phyloP scores from a whole-genome alignment of 2,113 vertebrate species.

The Scomber japonicus region DNA sequence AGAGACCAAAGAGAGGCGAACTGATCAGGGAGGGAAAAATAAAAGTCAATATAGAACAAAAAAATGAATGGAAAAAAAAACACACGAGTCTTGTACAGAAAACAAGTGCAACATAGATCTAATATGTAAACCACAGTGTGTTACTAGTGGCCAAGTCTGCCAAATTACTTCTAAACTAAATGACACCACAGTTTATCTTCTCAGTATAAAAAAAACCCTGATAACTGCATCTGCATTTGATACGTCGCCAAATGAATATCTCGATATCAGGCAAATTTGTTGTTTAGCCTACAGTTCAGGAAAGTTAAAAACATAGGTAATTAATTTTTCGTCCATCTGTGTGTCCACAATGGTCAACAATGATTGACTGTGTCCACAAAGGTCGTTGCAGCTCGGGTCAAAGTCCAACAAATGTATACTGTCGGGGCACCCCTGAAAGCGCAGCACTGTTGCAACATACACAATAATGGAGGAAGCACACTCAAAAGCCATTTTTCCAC shows the following conservation, averaged over 20 bases:
- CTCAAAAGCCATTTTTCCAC: too few relatives aligned
- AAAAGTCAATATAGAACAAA: slow-evolving; percentile 12
- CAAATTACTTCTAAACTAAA: too few relatives aligned
- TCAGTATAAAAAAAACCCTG: too few relatives aligned
- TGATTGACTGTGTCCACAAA: not conserved
- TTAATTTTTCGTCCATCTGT: not conserved
- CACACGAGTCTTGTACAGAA: not conserved
- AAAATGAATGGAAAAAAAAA: slow-evolving; percentile 2
- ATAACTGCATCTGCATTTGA: too few relatives aligned
- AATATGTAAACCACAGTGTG: too few relatives aligned
- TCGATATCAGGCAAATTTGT: not conserved
- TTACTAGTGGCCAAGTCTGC: too few relatives aligned
- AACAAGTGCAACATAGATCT: too few relatives aligned
- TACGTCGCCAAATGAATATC: too few relatives aligned
- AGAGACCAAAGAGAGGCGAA: slow-evolving; percentile 25
- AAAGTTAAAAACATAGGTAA: not conserved
- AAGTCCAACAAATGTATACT: not conserved
- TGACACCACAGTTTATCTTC: too few relatives aligned
- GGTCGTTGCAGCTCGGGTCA: not conserved
- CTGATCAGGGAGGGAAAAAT: slow-evolving; percentile 25
- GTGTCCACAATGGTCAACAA: not conserved
- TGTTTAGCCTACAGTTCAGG: not conserved
- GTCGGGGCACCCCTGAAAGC: too few relatives aligned
- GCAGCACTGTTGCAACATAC: too few relatives aligned
- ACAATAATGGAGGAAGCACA: too few relatives aligned